A percentile compares a stretch with the other conserved stretches of the same genome.
Evolutionary conservation across 2,113 vertebrate genomes (phyloP).

Genomic region (Galeopterus variegatus): DNA sequence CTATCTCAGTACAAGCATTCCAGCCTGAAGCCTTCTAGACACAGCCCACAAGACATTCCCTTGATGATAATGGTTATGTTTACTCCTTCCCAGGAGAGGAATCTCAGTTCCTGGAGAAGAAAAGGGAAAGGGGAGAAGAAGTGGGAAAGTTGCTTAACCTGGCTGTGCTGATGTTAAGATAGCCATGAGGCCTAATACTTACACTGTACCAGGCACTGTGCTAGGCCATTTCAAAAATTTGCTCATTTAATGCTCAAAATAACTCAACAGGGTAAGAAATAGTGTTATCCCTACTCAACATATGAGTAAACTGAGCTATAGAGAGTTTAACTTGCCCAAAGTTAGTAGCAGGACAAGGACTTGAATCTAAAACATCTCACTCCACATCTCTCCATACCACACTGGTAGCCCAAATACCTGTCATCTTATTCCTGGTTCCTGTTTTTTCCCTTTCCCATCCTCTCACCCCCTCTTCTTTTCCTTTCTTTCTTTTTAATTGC

Average conservation of each 20-base stretch:
- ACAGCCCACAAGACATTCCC: too few relatives aligned
- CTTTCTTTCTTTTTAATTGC: neutral
- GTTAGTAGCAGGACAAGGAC: neutral
- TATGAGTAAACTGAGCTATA: neutral
- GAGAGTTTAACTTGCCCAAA: neutral
- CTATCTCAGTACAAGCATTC: too few relatives aligned
- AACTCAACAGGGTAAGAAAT: neutral
- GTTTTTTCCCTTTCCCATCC: neutral
- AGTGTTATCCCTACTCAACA: neutral
- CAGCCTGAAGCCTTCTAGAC: too few relatives aligned
- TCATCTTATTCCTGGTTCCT: neutral
- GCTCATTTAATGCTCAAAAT: neutral
- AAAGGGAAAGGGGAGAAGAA: too few relatives aligned
- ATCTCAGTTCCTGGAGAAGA: too few relatives aligned
- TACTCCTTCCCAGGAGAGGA: too few relatives aligned
- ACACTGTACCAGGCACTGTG: neutral
- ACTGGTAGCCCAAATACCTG: rapidly evolving
- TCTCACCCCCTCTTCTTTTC: neutral
- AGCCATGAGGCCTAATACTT: too few relatives aligned
- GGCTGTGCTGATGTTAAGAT: too few relatives aligned
- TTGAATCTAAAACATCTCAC: neutral
- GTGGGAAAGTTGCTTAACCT: too few relatives aligned
- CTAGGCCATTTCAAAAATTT: neutral
- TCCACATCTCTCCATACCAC: neutral
- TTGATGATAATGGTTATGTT: too few relatives aligned